Conservation (phyloP, 2,797 vertebrate species). For the Momotus momota region DNA sequence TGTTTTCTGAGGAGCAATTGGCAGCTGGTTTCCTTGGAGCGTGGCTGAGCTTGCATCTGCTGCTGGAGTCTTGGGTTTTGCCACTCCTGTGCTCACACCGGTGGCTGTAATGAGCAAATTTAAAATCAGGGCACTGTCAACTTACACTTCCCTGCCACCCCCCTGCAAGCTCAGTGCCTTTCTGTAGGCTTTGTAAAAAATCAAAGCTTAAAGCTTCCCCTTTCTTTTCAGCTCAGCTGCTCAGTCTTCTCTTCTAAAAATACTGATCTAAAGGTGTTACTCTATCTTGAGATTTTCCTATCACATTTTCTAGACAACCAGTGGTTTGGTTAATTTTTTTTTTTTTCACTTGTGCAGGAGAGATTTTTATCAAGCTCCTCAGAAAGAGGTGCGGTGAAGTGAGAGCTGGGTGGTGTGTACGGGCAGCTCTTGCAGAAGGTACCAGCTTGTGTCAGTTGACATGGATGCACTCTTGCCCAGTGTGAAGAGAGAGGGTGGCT, state of each 20-base stretch:
- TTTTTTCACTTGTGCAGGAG: background rate
- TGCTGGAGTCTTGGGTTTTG: background rate
- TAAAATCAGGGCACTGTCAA: background rate
- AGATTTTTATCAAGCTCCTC: rapidly evolving
- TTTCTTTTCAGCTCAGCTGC: background rate
- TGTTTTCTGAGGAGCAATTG: no score
- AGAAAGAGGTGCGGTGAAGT: rapidly evolving
- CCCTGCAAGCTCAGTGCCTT: background rate
- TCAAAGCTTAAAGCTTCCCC: background rate
- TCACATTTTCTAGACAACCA: background rate
- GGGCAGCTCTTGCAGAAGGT: background rate
- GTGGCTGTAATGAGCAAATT: no score
- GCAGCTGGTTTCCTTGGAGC: no score
- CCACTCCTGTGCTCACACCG: no score
- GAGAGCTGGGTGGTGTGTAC: rapidly evolving
- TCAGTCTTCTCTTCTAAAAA: background rate
- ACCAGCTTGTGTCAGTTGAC: no score
- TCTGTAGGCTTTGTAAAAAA: background rate
- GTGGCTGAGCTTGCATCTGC: background rate
- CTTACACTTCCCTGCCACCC: background rate
- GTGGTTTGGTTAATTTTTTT: background rate
- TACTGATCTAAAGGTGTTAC: background rate
- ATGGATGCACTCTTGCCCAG: no score
- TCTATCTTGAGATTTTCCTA: background rate
- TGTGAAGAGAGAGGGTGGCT: no score